Evolutionary conservation across 2,113 vertebrate species (phyloP), one percentile per base, ranked within the genome.

Genomic region (Syrmaticus mikado): DNA sequence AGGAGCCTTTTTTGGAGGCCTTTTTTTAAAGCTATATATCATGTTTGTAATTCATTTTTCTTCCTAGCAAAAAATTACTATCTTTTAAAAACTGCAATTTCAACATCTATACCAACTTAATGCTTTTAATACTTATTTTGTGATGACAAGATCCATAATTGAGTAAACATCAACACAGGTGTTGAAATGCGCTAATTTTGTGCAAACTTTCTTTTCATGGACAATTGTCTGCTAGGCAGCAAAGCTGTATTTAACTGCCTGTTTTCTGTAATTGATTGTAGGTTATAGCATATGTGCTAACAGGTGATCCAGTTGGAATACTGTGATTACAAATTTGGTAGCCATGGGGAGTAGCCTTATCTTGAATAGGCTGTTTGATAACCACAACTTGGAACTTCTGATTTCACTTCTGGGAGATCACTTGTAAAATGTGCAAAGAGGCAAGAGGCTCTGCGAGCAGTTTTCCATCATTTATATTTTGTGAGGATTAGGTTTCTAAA

Each of bases 381-480:
- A 60, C 19, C 22, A 72, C 52, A 46, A 0, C 5, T 57, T 0
- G 0, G 3, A 30, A 19, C 4, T 89, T 77, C 61, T 62, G 16
- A 11, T 76, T 36, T 84, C 15, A 58, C 45, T 92, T 85, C 18
- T 52, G 19, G 50, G 28, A 46, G 18, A 82, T 64, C 28, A 22
- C 11, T 83, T 8, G 36, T n/a, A 65, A 79, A 48, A 40, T 14
- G 2, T 3, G 46, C 11, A 30, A 8, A 82, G 21, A 27, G 13
- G 20, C 6, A 16, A 28, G 24, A 68, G 30, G 10, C 50, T 55
- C 28, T 81, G 32, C 24, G 53, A 66, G 12, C 4, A 18, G 10
- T 40, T 77, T 87, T 78, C 25, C 14, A 81, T 71, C 30, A 40
- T 21, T 41, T 3, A 0, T 4, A 10, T 52, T 45, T 43, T 80